Conservation (phyloP, 2,797 vertebrate genomes). For the Ambastaia sidthimunki region DNA sequence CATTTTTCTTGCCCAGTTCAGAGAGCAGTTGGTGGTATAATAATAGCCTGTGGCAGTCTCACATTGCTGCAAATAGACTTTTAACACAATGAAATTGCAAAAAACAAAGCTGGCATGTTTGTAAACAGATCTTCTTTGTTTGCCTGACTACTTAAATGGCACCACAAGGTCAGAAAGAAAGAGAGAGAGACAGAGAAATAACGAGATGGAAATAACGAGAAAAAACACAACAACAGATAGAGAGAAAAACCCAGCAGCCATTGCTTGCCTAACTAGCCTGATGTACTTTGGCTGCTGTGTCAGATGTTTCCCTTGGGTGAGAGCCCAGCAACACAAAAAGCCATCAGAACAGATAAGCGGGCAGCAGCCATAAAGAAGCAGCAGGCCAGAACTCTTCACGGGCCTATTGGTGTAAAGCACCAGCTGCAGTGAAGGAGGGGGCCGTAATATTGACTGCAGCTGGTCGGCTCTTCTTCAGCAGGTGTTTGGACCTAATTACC, state of each 20-base stretch:
- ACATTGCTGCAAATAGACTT: constrained; percentile 62
- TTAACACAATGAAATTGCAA: constrained; percentile 60
- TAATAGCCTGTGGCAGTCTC: constrained; percentile 45
- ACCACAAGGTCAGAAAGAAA: constrained; percentile 38
- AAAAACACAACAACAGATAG: constrained; percentile 55
- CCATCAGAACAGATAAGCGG: constrained; percentile 58
- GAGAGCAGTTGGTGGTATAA: constrained; percentile 60
- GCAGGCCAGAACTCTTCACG: constrained; percentile 23
- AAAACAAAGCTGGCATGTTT: constrained; percentile 63
- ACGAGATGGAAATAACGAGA: background rate
- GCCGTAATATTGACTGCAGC: constrained; percentile 65
- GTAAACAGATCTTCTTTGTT: constrained; percentile 59
- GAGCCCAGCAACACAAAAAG: constrained; percentile 62
- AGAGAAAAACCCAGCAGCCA: constrained; percentile 28
- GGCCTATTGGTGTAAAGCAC: constrained; percentile 58
- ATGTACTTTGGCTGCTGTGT: constrained; percentile 65
- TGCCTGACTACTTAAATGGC: constrained; percentile 50
- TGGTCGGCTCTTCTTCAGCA: constrained; percentile 71
- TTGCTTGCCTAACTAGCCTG: constrained; percentile 50
- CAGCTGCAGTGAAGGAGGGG: constrained; percentile 71
- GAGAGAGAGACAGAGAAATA: constrained; percentile 15
- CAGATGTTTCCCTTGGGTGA: constrained; percentile 62
- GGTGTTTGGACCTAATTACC: constrained; percentile 73
- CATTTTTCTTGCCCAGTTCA: constrained; percentile 25
- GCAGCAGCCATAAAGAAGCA: constrained; percentile 21